Evolutionary conservation across 2,797 vertebrate species (phyloP).

Genomic region (Acrocephalus scirpaceus): DNA sequence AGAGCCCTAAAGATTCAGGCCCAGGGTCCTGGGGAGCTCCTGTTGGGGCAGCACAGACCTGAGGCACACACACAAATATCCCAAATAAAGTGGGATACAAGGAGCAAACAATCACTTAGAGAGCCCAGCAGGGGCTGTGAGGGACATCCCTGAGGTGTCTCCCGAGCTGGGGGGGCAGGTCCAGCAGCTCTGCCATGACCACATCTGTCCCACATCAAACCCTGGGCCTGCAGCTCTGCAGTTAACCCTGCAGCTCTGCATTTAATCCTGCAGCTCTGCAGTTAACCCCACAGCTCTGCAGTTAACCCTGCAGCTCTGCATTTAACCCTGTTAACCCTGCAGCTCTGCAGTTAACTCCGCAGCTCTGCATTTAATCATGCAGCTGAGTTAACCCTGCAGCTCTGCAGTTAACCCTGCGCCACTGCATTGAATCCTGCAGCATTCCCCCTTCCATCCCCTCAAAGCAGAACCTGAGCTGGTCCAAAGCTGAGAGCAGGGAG

Average conservation of each 20-base stretch:
- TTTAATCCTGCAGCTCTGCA: no score
- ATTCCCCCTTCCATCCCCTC: neutral
- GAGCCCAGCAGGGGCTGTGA: neutral
- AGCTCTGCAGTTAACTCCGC: no score
- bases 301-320: no score
- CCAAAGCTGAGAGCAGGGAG: neutral
- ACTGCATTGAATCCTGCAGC: neutral
- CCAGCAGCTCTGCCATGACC: neutral
- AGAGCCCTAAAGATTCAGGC: neutral
- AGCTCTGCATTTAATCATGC: no score
- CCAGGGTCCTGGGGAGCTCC: neutral
- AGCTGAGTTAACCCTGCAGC: neutral
- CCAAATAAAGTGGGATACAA: neutral
- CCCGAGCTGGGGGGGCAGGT: neutral
- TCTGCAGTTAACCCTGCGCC: neutral
- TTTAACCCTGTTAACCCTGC: no score
- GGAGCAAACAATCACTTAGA: neutral
- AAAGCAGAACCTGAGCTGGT: neutral
- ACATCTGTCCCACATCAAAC: neutral
- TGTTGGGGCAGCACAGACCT: accelerated
- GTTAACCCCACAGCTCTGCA: no score
- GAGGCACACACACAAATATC: neutral
- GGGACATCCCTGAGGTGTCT: neutral
- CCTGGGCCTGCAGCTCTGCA: neutral
- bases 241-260: no score